Evolutionary conservation across 2,888 invertebrate genomes (phyloP), one percentile per base, ranked within the genome.

Genomic region (Lysandra bellargus): DNA sequence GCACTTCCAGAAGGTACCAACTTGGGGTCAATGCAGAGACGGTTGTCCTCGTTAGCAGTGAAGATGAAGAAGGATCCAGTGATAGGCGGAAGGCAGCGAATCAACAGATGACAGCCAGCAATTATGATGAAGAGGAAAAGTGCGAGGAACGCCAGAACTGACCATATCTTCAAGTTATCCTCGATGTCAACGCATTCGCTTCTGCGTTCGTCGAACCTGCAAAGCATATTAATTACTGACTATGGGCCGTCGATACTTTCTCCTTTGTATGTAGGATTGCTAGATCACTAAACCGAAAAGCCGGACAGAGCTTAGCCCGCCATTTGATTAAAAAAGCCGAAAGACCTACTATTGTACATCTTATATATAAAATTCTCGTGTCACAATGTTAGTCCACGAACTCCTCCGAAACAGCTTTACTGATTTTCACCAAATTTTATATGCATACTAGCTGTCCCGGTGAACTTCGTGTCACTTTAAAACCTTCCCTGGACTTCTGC

Each of bases 31-130:
- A 93, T 88, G 80, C 90, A 90, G 0, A 94, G 87, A 30, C 94
- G 85, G 83, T 94, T 94, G 84, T 93, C 94, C 81, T 93, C 94
- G 79, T 93, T 93, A 0, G 88, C 89, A 80, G 93, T 93, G 84
- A 93, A 94, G 74, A 93, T 91, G 83, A 93, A 94, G 85, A 90
- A 93, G 40, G 93, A 92, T 79, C 88, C 88, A 0, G 91, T 88
- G 4, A 85, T 80, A 0, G 90, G 88, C 0, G 93, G 93, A 1
- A 94, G 86, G 79, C 88, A 90, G 4, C 89, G 87, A 57, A 88
- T 74, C 23, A 93, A 84, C 0, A 89, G 81, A 81, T 92, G 92
- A 1, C 87, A 86, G 0, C 85, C 87, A 0, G 90, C 91, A 53
- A 92, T 80, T 1, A 90, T 37, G 0, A 87, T 85, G 80, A 91